Percentiles rank a stretch among this genome's conserved stretches.
Evolutionary conservation across 2,888 invertebrate species (phyloP).

Genomic region (Nematopogon swammerdamellus): DNA sequence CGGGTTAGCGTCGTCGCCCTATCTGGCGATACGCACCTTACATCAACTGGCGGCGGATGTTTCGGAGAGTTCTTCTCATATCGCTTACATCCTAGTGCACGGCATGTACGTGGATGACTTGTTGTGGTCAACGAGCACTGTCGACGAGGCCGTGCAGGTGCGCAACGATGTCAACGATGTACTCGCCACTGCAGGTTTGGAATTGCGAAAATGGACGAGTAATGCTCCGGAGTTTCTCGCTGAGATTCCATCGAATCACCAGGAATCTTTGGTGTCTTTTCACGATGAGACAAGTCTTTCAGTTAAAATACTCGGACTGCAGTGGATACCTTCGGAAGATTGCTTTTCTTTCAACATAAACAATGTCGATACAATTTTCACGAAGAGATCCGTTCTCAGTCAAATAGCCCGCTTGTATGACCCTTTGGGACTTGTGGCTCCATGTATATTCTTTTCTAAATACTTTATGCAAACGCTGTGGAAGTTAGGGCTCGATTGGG

Average conservation of each 20-base stretch:
- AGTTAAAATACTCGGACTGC: not conserved
- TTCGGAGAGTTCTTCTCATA: not conserved
- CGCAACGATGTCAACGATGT: not conserved
- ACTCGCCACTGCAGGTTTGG: not conserved
- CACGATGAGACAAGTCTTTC: not conserved
- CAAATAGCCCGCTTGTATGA: constrained; percentile 7
- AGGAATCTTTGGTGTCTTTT: not conserved
- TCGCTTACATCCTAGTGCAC: constrained; percentile 1
- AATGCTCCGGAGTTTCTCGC: constrained; percentile 2
- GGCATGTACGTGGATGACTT: constrained; percentile 3
- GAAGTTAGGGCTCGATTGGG: constrained; percentile 2
- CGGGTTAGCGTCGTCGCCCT: constrained; percentile 3
- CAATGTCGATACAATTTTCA: not conserved
- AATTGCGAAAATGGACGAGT: constrained; percentile 5
- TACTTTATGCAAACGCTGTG: constrained; percentile 8
- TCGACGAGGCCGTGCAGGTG: not conserved
- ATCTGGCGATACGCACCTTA: constrained; percentile 3
- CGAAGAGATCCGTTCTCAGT: constrained; percentile 5
- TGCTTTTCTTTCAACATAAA: constrained; percentile 2
- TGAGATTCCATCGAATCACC: constrained; percentile 1
- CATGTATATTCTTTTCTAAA: constrained; percentile 6
- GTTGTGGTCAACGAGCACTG: not conserved
- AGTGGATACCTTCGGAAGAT: constrained; percentile 1
- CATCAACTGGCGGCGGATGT: constrained; percentile 4
- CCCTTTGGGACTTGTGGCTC: constrained; percentile 8